phyloP scores from a whole-genome alignment of 2,888 invertebrate species.

The Maniola hyperantus region DNA sequence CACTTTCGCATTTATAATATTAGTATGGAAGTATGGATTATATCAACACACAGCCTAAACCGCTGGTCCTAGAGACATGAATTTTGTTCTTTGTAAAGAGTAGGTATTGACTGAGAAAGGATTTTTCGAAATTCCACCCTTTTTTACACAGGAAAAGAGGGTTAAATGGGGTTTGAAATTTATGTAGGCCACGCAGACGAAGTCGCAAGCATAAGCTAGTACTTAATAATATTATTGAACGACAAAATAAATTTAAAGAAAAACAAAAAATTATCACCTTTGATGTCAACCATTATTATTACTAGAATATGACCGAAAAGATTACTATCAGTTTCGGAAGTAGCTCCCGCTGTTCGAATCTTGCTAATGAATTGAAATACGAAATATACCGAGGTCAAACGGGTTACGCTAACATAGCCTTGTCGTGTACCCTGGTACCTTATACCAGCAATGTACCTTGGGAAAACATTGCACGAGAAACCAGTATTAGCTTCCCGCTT shows the following conservation, averaged over 20 bases:
- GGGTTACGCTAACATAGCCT: slow-evolving; percentile 41
- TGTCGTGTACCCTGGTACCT: slow-evolving; percentile 37
- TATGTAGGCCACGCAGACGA: no score
- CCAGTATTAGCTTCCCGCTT: slow-evolving; percentile 38
- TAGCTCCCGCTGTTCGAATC: slow-evolving; percentile 31
- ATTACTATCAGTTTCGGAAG: slow-evolving; percentile 35
- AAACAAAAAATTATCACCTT: slow-evolving; percentile 8
- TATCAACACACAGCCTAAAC: no score
- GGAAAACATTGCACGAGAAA: slow-evolving; percentile 39
- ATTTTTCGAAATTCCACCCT: no score
- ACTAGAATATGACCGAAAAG: slow-evolving; percentile 19
- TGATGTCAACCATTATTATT: slow-evolving; percentile 11
- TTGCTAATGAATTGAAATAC: slow-evolving; percentile 41
- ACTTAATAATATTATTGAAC: no score
- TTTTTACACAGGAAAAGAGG: no score
- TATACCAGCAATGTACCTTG: slow-evolving; percentile 38
- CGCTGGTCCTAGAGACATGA: no score
- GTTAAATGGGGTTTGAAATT: no score
- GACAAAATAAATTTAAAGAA: not conserved
- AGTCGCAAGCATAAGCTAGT: no score
- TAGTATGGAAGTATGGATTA: no score
- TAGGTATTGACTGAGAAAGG: no score
- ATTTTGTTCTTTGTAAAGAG: no score
- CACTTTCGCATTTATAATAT: no score
- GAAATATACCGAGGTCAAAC: slow-evolving; percentile 40